Conservation (phyloP, 2,113 vertebrate species). For the Platysteira castanea region DNA sequence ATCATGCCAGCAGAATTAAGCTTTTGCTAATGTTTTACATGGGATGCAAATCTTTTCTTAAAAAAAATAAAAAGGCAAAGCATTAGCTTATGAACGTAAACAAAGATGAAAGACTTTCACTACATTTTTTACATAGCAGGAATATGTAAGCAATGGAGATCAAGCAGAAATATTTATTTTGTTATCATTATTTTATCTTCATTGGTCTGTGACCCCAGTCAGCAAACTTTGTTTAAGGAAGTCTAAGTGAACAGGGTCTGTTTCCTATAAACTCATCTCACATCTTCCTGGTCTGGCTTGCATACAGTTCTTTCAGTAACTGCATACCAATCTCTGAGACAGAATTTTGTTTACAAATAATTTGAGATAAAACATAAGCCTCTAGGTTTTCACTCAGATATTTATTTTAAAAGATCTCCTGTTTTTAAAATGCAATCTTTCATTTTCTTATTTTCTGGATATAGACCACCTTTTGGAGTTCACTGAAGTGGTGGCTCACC, state of each 20-base stretch:
- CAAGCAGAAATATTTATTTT: constrained; percentile 53
- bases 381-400: background rate
- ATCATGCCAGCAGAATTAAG: background rate
- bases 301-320: background rate
- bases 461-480: background rate
- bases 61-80: background rate
- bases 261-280: constrained; percentile 48
- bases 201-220: constrained; percentile 18
- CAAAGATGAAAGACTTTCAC: background rate
- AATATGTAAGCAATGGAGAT: background rate
- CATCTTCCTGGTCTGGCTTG: constrained; percentile 43
- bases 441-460: background rate
- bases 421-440: background rate
- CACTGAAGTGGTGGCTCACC: background rate
- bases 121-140: constrained; percentile 25
- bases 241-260: constrained; percentile 20
- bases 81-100: background rate
- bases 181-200: constrained; percentile 49
- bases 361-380: constrained; percentile 39
- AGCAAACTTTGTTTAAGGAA: constrained; percentile 51
- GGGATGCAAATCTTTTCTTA: background rate
- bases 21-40: background rate
- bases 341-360: constrained; percentile 54
- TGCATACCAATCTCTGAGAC: background rate
- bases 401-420: background rate